Percentiles rank a stretch among this genome's conserved stretches.
Evolutionary conservation across 2,888 invertebrate species (phyloP).

Genomic region (Meghimatium bilineatum): DNA sequence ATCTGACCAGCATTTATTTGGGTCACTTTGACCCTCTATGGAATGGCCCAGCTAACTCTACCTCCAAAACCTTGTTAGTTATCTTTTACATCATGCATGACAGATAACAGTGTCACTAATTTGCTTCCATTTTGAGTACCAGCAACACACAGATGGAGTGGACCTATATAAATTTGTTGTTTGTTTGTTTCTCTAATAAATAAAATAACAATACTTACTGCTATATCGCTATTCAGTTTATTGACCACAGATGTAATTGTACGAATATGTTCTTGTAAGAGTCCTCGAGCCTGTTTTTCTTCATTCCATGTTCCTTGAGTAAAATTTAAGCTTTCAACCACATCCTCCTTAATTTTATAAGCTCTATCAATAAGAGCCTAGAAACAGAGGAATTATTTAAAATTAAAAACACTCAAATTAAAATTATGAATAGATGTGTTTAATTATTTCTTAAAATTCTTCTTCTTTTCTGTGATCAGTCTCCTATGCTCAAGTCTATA

Average conservation of each 20-base stretch:
- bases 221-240: conserved; percentile 73
- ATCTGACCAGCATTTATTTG: too few relatives aligned
- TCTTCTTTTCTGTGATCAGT: too few relatives aligned
- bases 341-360: conserved; percentile 74
- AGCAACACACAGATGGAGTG: too few relatives aligned
- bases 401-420: not conserved
- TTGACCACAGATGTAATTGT: conserved; percentile 76
- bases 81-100: too few relatives aligned
- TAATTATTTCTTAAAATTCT: not conserved
- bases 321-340: conserved; percentile 74
- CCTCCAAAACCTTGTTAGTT: too few relatives aligned
- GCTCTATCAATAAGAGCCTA: conserved; percentile 72
- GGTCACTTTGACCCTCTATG: too few relatives aligned
- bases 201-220: conserved; percentile 60
- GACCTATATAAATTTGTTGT: too few relatives aligned
- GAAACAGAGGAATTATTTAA: not conserved
- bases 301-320: conserved; percentile 76
- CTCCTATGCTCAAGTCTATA: too few relatives aligned
- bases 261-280: conserved; percentile 76
- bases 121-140: too few relatives aligned
- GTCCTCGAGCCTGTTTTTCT: conserved; percentile 71
- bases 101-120: too few relatives aligned
- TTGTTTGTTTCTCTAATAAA: too few relatives aligned
- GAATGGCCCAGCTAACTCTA: too few relatives aligned
- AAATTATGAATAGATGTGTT: not conserved